Conservation (phyloP, 2,888 invertebrate species). For the Thyatira batis region DNA sequence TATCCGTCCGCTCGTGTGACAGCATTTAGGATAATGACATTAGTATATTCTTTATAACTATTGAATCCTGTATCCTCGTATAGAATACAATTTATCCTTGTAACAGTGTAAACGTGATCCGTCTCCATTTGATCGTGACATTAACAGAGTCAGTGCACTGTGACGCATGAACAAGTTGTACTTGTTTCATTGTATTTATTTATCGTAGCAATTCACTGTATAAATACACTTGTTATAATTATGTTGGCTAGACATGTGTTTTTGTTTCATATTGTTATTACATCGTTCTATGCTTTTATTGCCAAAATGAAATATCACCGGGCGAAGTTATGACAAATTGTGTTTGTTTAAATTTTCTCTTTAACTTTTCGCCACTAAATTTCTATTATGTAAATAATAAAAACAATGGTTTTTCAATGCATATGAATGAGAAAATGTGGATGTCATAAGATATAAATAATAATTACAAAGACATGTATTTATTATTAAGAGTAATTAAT, state of each 20-base stretch:
- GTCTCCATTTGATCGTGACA: slow-evolving; percentile 7
- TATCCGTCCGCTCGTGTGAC: neutral
- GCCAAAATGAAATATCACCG: no score
- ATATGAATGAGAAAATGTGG: no score
- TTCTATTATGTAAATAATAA: no score
- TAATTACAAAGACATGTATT: no score
- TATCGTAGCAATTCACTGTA: neutral
- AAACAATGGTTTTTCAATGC: no score
- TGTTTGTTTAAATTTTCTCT: no score
- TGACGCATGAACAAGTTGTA: slow-evolving; percentile 18
- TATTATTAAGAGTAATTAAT: no score
- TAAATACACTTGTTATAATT: neutral
- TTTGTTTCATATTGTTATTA: neutral
- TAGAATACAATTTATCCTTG: slow-evolving; percentile 1
- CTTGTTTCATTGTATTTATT: slow-evolving; percentile 15
- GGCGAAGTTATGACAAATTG: no score
- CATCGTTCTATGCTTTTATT: no score
- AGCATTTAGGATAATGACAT: neutral
- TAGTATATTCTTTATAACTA: neutral
- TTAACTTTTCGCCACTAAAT: no score
- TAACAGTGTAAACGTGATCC: neutral
- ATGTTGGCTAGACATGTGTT: neutral
- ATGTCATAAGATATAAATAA: no score
- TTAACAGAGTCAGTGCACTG: slow-evolving; percentile 7
- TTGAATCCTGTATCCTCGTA: neutral